Conservation (phyloP, 2,888 invertebrate genomes). For the Calameuta pallipes region DNA sequence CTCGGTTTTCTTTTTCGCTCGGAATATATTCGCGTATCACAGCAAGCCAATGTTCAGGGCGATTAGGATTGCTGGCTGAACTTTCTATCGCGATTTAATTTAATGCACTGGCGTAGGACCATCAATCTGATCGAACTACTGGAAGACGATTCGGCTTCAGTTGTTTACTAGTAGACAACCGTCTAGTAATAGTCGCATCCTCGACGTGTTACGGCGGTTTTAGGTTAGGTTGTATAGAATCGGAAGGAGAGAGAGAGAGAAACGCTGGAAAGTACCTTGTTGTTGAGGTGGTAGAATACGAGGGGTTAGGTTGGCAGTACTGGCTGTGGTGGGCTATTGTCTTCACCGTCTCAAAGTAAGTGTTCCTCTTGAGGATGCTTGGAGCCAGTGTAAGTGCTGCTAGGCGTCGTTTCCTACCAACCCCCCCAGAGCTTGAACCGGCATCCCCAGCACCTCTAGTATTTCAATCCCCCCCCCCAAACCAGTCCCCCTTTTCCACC, state of each 20-base stretch:
- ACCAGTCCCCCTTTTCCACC: neutral
- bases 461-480: neutral
- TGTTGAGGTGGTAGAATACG: neutral
- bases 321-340: conserved; percentile 3
- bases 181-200: conserved; percentile 21
- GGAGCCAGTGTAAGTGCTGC: neutral
- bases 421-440: neutral
- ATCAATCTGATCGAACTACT: conserved; percentile 16
- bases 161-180: conserved; percentile 21
- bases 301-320: neutral
- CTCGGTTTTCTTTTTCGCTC: neutral
- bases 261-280: neutral
- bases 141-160: conserved; percentile 12
- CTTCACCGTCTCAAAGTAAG: conserved; percentile 16
- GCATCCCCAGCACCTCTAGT: neutral
- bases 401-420: neutral
- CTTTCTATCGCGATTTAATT: neutral
- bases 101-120: conserved; percentile 5
- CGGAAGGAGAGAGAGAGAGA: neutral
- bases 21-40: neutral
- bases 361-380: conserved; percentile 19
- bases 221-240: neutral
- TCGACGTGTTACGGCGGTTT: neutral
- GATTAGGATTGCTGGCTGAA: neutral
- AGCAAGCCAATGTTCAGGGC: neutral